Conservation (phyloP, 30 jellyfish, hydroid and myxozoan genomes). For the Euphysa ruthae region DNA sequence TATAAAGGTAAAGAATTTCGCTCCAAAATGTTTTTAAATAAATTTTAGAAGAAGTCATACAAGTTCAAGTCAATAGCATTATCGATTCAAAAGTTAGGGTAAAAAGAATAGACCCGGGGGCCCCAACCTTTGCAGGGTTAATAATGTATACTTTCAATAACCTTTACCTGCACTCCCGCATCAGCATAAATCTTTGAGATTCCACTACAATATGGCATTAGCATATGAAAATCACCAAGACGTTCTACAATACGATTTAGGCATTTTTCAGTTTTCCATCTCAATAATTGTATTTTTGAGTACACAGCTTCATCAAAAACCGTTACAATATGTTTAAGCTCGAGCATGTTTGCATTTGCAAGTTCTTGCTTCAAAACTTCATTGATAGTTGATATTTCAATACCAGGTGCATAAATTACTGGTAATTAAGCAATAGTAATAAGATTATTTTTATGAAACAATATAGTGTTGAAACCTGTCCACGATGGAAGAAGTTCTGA, state of each 20-base stretch:
- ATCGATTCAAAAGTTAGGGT: too few species aligned
- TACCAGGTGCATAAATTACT: too few species aligned
- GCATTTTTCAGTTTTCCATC: slow-evolving; percentile 9
- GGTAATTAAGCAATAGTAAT: too few species aligned
- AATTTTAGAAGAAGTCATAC: too few species aligned
- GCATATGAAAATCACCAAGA: slow-evolving; percentile 19
- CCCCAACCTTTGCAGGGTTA: too few species aligned
- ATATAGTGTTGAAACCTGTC: too few species aligned
- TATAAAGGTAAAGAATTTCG: too few species aligned
- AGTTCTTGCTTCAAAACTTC: neutral
- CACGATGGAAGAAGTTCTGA: too few species aligned
- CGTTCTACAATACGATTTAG: neutral
- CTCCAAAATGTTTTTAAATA: too few species aligned
- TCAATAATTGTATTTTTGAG: neutral
- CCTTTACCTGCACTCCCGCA: slow-evolving; percentile 28
- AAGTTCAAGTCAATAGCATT: too few species aligned
- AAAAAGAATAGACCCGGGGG: too few species aligned
- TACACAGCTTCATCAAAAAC: slow-evolving; percentile 23
- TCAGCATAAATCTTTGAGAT: neutral
- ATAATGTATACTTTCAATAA: too few species aligned
- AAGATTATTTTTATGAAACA: neutral
- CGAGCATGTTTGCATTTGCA: neutral
- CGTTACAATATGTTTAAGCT: neutral
- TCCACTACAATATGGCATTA: slow-evolving; percentile 1
- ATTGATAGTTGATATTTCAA: neutral